Base-by-base conservation (phyloP, 2,113 vertebrate genomes). In the Ophthalmolycus amberensis region DNA sequence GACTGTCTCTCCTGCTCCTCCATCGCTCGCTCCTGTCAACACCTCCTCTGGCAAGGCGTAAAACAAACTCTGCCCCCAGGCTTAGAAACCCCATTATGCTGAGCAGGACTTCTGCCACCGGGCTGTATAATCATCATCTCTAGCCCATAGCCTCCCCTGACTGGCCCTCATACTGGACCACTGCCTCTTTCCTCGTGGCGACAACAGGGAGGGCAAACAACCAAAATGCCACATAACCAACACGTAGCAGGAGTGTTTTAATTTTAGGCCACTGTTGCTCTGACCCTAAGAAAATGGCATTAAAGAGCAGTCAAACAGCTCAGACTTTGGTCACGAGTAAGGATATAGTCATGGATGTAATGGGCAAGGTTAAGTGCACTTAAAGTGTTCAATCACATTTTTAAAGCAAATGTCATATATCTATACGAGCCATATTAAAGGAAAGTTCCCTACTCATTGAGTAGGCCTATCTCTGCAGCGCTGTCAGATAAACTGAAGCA, bases 81-180 rank as follows among this genome's bases (percentile, higher is more conserved):
- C 89, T 79, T 81, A 48, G 71, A 86, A 87, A 91, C 65, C 81
- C 89, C 85, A 90, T 90, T 84, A 91, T 84, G 84, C 86, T 67
- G 80, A 91, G 86, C 80, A 80, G 85, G 63, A 54, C 80, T 86
- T 60, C 79, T 86, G 85, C 83, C 82, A 88, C 83, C 79, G 67
- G 80, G 83, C 86, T 80, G 86, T 64, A 59, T 82, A 83, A 90
- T 85, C 87, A 78, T 32, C 79, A 71, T 82, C 68, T 78, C 34
- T 16, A 15, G 44, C 79, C 67, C 59, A 37, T 1, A 40, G 80
- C 5, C 38, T 50, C 59, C 44, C 10, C 64, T 34, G 58, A 69
- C 66, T 34, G 79, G 42, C 32, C 82, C 59, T 77, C 67, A 66
- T 76, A 87, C 84, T 11, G 73, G 66, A 76, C 78, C 76, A 0